Evolutionary conservation across 2,113 vertebrate species (phyloP).

Genomic region (Trogon melanurus): DNA sequence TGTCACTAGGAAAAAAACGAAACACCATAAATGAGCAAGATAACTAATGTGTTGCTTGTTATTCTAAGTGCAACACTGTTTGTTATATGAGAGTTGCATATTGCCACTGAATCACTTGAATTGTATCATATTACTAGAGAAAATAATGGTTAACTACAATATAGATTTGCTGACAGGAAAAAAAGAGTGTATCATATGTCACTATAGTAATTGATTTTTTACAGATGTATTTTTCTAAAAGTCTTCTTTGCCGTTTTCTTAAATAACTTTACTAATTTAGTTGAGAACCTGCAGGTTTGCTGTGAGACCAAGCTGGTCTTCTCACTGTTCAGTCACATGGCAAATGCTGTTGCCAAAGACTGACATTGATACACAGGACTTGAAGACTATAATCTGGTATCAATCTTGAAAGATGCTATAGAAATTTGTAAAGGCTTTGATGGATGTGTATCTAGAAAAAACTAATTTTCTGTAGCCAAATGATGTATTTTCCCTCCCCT

Average conservation of each 20-base stretch:
- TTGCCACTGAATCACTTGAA: neutral
- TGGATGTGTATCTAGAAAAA: conserved; percentile 62
- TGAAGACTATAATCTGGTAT: conserved; percentile 45
- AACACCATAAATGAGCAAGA: neutral
- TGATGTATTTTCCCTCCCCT: conserved; percentile 58
- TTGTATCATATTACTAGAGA: neutral
- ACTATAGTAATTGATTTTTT: neutral
- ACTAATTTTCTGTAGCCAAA: conserved; percentile 69
- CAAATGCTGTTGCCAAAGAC: neutral
- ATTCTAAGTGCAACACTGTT: neutral
- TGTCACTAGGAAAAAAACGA: neutral
- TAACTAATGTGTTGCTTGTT: neutral
- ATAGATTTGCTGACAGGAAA: neutral
- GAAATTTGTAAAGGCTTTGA: conserved; percentile 57
- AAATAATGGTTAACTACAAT: neutral
- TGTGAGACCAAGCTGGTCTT: neutral
- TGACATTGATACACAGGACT: conserved; percentile 24
- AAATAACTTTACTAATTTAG: neutral
- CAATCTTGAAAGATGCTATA: conserved; percentile 56
- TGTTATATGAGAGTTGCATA: neutral
- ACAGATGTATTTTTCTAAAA: neutral
- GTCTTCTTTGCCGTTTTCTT: neutral
- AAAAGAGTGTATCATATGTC: neutral
- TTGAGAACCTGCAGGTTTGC: neutral
- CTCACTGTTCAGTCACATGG: neutral